Conservation (phyloP, 2,113 vertebrate genomes). For the Turnix velox region DNA sequence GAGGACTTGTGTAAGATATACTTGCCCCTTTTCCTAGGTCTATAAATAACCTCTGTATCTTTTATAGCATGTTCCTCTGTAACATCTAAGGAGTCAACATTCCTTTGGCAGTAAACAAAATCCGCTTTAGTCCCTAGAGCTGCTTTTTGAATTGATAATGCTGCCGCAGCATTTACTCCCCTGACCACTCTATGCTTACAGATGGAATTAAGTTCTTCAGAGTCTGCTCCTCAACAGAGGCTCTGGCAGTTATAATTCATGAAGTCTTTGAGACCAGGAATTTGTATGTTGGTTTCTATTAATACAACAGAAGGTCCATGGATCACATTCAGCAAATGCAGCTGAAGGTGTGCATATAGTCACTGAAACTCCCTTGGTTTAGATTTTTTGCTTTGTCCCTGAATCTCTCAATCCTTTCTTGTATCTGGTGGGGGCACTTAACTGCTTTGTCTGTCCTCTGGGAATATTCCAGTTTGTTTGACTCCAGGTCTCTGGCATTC, state of each 20-base stretch:
- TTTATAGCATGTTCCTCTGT: neutral
- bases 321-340: neutral
- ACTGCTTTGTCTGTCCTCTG: neutral
- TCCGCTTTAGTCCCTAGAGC: neutral
- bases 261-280: neutral
- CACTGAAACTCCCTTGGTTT: neutral
- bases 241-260: neutral
- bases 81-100: conserved; percentile 29
- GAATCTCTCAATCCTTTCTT: neutral
- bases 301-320: neutral
- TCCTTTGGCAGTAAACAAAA: conserved; percentile 42
- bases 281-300: neutral
- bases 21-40: neutral
- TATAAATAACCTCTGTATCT: neutral
- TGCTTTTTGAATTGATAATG: conserved; percentile 22
- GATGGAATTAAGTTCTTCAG: neutral
- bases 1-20: neutral
- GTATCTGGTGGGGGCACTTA: neutral
- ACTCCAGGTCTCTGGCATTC: conserved; percentile 25
- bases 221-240: neutral
- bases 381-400: neutral
- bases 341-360: neutral
- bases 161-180: neutral
- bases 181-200: neutral
- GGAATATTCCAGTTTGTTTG: neutral